phyloP scores from a whole-genome alignment of 2,888 invertebrate species.

The Shargacucullia verbasci region DNA sequence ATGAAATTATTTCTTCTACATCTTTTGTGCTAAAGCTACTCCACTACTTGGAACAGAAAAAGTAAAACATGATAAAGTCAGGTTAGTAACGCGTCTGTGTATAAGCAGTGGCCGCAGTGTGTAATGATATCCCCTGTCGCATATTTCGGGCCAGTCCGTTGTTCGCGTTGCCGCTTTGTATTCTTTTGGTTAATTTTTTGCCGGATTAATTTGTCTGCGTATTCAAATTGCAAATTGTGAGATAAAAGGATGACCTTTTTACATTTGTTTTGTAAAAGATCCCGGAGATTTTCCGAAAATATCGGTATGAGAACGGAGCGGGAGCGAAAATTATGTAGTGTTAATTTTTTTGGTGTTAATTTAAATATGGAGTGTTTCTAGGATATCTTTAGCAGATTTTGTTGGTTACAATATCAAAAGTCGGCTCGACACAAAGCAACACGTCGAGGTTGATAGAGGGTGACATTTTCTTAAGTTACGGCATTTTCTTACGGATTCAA shows the following conservation, averaged over 20 bases:
- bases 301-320: constrained; percentile 42
- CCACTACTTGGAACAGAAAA: constrained; percentile 33
- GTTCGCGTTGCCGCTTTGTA: constrained; percentile 74
- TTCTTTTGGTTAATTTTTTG: constrained; percentile 83
- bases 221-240: constrained; percentile 87
- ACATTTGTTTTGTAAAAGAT: constrained; percentile 61
- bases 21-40: constrained; percentile 39
- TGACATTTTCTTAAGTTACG: constrained; percentile 72
- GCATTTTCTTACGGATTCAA: constrained; percentile 79
- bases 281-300: constrained; percentile 45
- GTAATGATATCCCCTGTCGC: constrained; percentile 75
- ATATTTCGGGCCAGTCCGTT: constrained; percentile 76
- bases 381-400: constrained; percentile 37
- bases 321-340: constrained; percentile 40
- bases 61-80: constrained; percentile 45
- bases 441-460: constrained; percentile 71
- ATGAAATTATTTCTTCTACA: constrained; percentile 54
- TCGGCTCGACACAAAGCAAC: constrained; percentile 58
- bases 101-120: constrained; percentile 49
- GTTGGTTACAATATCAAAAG: constrained; percentile 57
- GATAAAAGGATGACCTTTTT: constrained; percentile 82
- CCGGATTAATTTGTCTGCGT: constrained; percentile 86
- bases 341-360: constrained; percentile 31
- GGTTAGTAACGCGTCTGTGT: constrained; percentile 37
- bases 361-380: constrained; percentile 11